Evolutionary conservation across 2,888 invertebrate species (phyloP).

Genomic region (Spodoptera exigua): DNA sequence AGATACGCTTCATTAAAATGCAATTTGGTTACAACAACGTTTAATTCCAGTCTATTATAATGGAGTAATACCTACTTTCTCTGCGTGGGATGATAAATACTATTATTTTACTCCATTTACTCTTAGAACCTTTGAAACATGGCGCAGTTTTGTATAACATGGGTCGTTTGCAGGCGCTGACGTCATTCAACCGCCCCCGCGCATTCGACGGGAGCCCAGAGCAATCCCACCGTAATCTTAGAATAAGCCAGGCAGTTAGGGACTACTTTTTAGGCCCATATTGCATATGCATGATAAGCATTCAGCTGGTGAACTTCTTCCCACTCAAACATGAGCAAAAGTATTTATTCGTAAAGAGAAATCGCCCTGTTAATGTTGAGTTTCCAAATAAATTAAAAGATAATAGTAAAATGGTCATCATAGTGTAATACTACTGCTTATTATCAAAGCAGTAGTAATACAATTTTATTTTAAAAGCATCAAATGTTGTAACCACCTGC

Average conservation of each 20-base stretch:
- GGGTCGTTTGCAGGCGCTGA: constrained; percentile 12
- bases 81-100: constrained; percentile 19
- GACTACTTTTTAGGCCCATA: constrained; percentile 18
- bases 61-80: constrained; percentile 1
- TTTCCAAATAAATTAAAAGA: too few species aligned
- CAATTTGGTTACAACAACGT: too few species aligned
- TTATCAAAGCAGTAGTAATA: too few species aligned
- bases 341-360: constrained; percentile 24
- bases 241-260: not conserved
- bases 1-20: too few species aligned
- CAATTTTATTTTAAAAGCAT: constrained; percentile 3
- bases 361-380: too few species aligned
- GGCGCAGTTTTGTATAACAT: constrained; percentile 14
- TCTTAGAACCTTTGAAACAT: constrained; percentile 19
- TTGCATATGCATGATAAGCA: not conserved
- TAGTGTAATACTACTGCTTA: not conserved
- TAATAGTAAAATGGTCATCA: constrained; percentile 1
- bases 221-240: not conserved
- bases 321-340: constrained; percentile 6
- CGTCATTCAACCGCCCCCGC: constrained; percentile 8
- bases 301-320: constrained; percentile 1
- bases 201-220: constrained; percentile 1
- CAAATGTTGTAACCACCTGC: too few species aligned
- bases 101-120: constrained; percentile 32
- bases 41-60: too few species aligned